These are phyloP conservation scores for Strigops habroptila DNA, from an alignment of 2,113 vertebrate species.

Conservation along the genomic window DNA sequence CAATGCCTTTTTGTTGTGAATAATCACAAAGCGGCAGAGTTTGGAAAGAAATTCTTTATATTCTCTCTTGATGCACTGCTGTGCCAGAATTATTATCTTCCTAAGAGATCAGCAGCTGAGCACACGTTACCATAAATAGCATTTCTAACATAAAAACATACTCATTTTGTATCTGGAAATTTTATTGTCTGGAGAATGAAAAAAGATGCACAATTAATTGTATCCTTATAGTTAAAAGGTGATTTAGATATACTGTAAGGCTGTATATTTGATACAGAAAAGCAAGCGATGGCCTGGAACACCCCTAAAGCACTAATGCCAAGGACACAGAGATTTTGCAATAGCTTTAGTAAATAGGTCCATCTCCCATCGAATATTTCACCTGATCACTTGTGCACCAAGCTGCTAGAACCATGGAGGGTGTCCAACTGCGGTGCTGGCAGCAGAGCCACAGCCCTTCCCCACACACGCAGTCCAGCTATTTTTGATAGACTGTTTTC, in stretches of 20 bases:
- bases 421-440: not conserved
- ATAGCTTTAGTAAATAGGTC: not conserved
- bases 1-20: not conserved
- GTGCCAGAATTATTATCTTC: not conserved
- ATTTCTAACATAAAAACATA: not conserved
- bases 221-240: not conserved
- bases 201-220: not conserved
- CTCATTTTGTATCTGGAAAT: not conserved
- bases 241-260: not conserved
- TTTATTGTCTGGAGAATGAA: not conserved
- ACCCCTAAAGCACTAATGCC: not conserved
- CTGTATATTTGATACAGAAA: not conserved
- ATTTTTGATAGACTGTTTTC: too few relatives aligned
- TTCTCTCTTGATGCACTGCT: not conserved
- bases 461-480: accelerated
- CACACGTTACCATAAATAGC: not conserved
- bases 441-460: not conserved
- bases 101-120: not conserved
- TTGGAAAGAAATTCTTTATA: not conserved
- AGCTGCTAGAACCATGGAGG: accelerated
- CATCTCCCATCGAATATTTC: not conserved
- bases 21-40: not conserved
- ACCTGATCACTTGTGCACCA: too few relatives aligned
- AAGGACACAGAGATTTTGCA: not conserved
- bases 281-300: not conserved